Conservation (phyloP, 2,113 vertebrate species). For the Leuciscus idus region DNA sequence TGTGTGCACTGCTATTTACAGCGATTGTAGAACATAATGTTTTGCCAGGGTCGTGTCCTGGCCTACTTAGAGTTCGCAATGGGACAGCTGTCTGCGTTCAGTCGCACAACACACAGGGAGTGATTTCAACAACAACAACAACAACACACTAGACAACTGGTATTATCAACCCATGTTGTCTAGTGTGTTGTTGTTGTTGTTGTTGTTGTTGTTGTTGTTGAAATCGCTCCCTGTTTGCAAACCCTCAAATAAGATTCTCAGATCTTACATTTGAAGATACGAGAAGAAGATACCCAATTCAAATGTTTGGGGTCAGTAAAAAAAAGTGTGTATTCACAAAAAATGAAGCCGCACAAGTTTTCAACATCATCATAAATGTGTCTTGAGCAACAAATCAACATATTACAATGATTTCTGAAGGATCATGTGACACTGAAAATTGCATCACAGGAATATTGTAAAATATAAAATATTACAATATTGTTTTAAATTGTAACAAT, state of each 20-base stretch:
- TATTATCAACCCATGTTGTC: too few relatives aligned
- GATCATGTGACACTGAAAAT: not conserved
- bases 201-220: too few relatives aligned
- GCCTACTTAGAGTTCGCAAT: conserved; percentile 19
- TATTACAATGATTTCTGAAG: not conserved
- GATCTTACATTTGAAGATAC: not conserved
- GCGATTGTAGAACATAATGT: not conserved
- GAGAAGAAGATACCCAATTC: not conserved
- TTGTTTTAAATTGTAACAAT: too few relatives aligned
- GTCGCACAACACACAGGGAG: not conserved
- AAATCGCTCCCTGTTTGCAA: not conserved
- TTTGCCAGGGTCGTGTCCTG: conserved; percentile 15
- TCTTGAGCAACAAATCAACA: not conserved
- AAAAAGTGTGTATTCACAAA: not conserved
- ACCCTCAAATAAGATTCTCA: not conserved
- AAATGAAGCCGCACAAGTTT: not conserved
- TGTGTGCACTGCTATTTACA: conserved; percentile 43
- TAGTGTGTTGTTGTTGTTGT: too few relatives aligned
- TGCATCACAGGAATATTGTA: not conserved
- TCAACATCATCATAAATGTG: not conserved
- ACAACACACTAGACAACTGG: not conserved
- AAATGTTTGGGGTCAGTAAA: not conserved
- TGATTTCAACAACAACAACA: not conserved
- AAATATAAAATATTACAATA: not conserved
- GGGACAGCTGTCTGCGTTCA: conserved; percentile 31